Conservation (phyloP, 1,140 invertebrate species). For the Drosophila leontia region DNA sequence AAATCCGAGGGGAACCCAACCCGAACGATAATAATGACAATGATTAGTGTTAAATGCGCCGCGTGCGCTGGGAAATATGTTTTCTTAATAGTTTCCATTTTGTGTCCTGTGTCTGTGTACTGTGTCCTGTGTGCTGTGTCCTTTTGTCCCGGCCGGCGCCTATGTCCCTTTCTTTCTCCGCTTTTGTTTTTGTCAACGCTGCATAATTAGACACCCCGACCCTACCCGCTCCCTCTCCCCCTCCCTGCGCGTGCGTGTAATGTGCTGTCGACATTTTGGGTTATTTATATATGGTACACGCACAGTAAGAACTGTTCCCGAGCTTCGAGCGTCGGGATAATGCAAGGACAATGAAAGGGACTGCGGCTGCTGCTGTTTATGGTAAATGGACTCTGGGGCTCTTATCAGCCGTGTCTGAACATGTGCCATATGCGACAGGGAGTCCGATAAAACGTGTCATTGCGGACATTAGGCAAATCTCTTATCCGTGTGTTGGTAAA, state of each 20-base stretch:
- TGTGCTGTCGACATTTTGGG: constrained; percentile 55
- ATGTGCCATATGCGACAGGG: constrained; percentile 23
- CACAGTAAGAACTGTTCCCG: constrained; percentile 38
- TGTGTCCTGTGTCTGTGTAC: constrained; percentile 12
- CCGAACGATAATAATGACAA: constrained; percentile 59
- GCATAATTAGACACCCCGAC: constrained; percentile 62
- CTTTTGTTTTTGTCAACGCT: constrained; percentile 69
- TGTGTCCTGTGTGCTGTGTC: constrained; percentile 21
- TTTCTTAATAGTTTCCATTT: constrained; percentile 65
- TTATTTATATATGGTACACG: constrained; percentile 55
- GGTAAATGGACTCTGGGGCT: constrained; percentile 31
- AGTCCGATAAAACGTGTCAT: constrained; percentile 21
- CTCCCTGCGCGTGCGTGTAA: constrained; percentile 46
- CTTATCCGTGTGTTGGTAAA: background rate
- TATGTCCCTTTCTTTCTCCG: constrained; percentile 16
- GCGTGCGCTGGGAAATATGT: constrained; percentile 64
- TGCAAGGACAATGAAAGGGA: constrained; percentile 36
- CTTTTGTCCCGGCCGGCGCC: constrained; percentile 64
- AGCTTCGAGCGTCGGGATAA: constrained; percentile 11
- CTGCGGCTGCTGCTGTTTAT: constrained; percentile 45
- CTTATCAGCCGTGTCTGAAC: constrained; percentile 56
- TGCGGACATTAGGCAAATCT: constrained; percentile 12
- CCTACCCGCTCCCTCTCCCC: background rate
- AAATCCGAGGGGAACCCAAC: constrained; percentile 1
- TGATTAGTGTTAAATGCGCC: constrained; percentile 72